Evolutionary conservation across 2,888 invertebrate species (phyloP).

Genomic region (Sacculina carcini): DNA sequence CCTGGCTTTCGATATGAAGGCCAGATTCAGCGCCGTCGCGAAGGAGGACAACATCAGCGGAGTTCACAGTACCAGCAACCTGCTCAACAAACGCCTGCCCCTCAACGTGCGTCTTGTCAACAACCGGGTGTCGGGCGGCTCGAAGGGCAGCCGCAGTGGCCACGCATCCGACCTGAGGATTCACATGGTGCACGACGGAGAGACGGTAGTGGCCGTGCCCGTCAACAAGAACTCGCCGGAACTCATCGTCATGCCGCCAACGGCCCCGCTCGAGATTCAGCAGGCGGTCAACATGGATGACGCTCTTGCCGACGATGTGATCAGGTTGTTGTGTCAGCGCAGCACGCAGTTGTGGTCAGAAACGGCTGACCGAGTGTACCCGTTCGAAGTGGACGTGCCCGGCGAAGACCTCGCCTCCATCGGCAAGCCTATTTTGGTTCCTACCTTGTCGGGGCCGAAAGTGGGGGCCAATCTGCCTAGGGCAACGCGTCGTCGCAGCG

Average conservation of each 20-base stretch:
- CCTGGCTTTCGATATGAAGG: slow-evolving; percentile 58
- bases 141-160: slow-evolving; percentile 27
- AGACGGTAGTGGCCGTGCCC: slow-evolving; percentile 17
- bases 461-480: slow-evolving; percentile 5
- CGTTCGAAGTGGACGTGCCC: slow-evolving; percentile 14
- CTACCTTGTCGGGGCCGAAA: slow-evolving; percentile 3
- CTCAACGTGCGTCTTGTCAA: slow-evolving; percentile 73
- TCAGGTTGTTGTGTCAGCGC: slow-evolving; percentile 13
- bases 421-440: not conserved
- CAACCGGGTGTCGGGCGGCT: slow-evolving; percentile 47
- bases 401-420: slow-evolving; percentile 12
- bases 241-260: slow-evolving; percentile 48
- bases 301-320: slow-evolving; percentile 13
- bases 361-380: slow-evolving; percentile 14
- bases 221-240: slow-evolving; percentile 33
- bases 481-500: slow-evolving; percentile 2
- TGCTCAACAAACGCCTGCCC: slow-evolving; percentile 67
- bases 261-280: slow-evolving; percentile 59
- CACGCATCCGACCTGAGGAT: slow-evolving; percentile 62
- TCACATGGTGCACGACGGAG: slow-evolving; percentile 43
- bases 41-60: slow-evolving; percentile 67
- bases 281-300: slow-evolving; percentile 35
- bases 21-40: slow-evolving; percentile 72
- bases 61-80: slow-evolving; percentile 66
- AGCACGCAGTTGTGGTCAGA: slow-evolving; percentile 12